Evolutionary conservation across 1,140 invertebrate species (phyloP), one percentile per base, ranked within the genome.

Genomic region (Anoplophora glabripennis): DNA sequence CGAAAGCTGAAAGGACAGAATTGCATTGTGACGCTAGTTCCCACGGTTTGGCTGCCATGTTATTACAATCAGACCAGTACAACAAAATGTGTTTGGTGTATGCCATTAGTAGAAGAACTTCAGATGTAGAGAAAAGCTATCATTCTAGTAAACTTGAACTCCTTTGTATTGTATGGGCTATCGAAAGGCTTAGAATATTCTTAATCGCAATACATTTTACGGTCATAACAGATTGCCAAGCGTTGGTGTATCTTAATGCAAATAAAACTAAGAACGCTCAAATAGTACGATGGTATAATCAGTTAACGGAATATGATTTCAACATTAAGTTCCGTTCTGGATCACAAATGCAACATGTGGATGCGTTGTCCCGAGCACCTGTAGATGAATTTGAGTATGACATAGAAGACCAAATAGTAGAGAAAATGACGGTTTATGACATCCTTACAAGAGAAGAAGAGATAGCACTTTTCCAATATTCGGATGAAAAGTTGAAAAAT

Each of bases 111-210:
- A n/a, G n/a, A n/a, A n/a, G n/a, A n/a, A n/a, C n/a, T n/a, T n/a
- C n/a, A n/a, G 41, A 33, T 2, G 45, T 38, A 1, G 62, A 67
- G 40, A 17, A 14, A 33, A 53, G 44, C 5, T 61, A 57, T 53
- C 58, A 79, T 56, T 76, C 75, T 11, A 76, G 70, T 21, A 78
- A 82, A 21, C n/a, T 59, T 14, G 57, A 59, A 36, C 34, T 46
- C 9, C 28, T 52, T 14, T 48, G 48, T n/a, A 35, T 59, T 10
- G 57, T 59, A 21, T 37, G 47, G 21, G 21, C 17, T 18, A 11
- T 68, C n/a, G 63, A 59, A 42, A 48, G 56, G 33, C 67, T 68
- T 46, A 41, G 67, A 11, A 37, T 53, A 11, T 69, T 69, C 49
- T 34, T 69, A 37, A 38, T 64, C 7, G 59, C 58, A 11, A 57